Evolutionary conservation across 2,113 vertebrate species (phyloP), one percentile per base, ranked within the genome.

Genomic region (Phoxinus phoxinus): DNA sequence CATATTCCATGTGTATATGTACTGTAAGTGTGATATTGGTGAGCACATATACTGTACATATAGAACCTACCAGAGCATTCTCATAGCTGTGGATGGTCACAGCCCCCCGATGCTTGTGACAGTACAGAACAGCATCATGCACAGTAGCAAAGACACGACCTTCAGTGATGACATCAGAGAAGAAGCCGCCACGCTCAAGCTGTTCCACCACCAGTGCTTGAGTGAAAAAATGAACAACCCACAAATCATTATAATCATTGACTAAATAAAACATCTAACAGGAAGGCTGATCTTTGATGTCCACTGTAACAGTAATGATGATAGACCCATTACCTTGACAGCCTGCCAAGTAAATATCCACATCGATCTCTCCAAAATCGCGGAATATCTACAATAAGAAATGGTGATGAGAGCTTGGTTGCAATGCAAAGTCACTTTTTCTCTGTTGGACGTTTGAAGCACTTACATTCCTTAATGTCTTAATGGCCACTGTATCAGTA

Each of bases 341-440:
- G 21, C 94, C 93, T 84, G 94, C 90, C 46, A 96, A 73, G 89
- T 95, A 96, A 81, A 96, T 94, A 0, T 97, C 93, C 65, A 98
- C 95, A 91, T 98, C 97, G 76, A 99, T 96, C 89, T 98, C 97
- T 79, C 37, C 94, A 93, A 98, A 99, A 92, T 98, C 96, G 2
- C 85, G 93, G 91, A 98, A 96, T 93, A 98, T 97, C 98, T 99
- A 94, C 77, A 35, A 79, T 51, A 48, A 67, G 30, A 63, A n/a
- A 63, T 32, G 3, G 46, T 13, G 51, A 67, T 81, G 41, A 76
- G 23, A 81, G 12, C 35, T 30, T 21, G 58, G 12, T 13, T 75
- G 35, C n/a, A 77, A 41, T 72, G 69, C 5, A 15, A 23, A 71
- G n/a, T 63, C 25, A 58, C 56, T 19, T 81, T 67, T 63, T 44